phyloP scores from a whole-genome alignment of 2,888 invertebrate genomes.

The Acrobasis suavella region DNA sequence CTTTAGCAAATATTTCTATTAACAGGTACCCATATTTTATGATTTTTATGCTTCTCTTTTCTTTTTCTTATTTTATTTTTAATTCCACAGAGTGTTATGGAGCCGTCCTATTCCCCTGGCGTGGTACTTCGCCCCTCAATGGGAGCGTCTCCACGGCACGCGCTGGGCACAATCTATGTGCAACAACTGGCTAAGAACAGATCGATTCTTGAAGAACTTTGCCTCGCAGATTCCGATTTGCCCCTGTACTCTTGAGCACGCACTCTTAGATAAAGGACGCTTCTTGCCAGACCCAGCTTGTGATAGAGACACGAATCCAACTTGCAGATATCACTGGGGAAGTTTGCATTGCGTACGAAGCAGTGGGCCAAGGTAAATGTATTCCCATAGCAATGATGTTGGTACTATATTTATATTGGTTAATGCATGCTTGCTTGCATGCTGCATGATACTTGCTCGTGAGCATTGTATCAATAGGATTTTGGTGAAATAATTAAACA shows the following conservation, averaged over 20 bases:
- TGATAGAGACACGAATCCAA: conserved; percentile 94
- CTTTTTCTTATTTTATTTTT: neutral
- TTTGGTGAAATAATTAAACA: no score
- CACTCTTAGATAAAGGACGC: conserved; percentile 94
- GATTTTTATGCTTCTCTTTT: no score
- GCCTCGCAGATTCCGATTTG: conserved; percentile 92
- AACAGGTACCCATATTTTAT: no score
- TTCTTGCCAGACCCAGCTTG: conserved; percentile 95
- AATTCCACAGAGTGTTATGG: conserved; percentile 86
- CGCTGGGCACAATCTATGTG: conserved; percentile 93
- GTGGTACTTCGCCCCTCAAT: conserved; percentile 96
- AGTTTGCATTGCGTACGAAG: conserved; percentile 96
- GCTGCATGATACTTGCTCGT: no score
- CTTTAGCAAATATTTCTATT: no score
- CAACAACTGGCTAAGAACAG: conserved; percentile 94
- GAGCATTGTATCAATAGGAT: no score
- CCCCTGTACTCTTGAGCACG: conserved; percentile 96
- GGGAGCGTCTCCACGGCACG: conserved; percentile 90
- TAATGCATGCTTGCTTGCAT: no score
- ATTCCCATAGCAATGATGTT: neutral
- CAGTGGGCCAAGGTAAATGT: conserved; percentile 91
- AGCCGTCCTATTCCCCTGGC: conserved; percentile 94
- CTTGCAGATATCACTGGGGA: conserved; percentile 93
- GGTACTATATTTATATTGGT: no score
- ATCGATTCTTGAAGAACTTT: conserved; percentile 91